Percentiles rank a stretch among this genome's conserved stretches.
phyloP scores from a whole-genome alignment of 2,797 vertebrate genomes.

The Lagodon rhomboides region DNA sequence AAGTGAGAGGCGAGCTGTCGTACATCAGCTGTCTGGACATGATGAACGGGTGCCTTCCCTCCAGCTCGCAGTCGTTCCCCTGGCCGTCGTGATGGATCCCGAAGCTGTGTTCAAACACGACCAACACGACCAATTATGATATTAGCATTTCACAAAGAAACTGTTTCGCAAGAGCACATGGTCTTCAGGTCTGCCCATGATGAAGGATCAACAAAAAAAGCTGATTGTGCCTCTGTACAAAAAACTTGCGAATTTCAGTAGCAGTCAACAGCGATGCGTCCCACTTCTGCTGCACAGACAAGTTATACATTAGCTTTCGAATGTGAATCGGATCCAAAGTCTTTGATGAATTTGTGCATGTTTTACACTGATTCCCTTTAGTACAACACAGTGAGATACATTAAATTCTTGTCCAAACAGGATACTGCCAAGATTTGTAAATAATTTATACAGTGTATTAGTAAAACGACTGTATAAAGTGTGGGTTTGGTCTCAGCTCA shows the following conservation, averaged over 20 bases:
- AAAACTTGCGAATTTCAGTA: not conserved
- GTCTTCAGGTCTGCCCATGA: not conserved
- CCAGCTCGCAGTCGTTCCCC: conserved; percentile 95
- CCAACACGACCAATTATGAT: not conserved
- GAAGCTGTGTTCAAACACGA: conserved; percentile 85
- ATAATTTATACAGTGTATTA: not conserved
- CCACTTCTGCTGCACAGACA: not conserved
- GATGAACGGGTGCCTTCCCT: conserved; percentile 91
- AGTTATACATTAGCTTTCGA: not conserved
- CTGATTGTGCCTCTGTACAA: not conserved
- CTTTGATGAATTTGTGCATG: not conserved
- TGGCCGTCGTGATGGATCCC: conserved; percentile 97
- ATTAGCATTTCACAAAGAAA: not conserved
- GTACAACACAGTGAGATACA: not conserved
- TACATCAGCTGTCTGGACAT: conserved; percentile 98
- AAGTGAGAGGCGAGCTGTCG: conserved; percentile 94
- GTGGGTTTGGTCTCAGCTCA: not conserved
- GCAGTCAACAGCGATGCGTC: not conserved
- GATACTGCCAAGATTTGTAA: not conserved
- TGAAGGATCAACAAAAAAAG: not conserved
- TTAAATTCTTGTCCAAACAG: not conserved
- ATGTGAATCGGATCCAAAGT: not conserved
- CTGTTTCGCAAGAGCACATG: not conserved
- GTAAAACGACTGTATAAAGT: not conserved
- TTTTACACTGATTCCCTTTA: not conserved